phyloP scores from a whole-genome alignment of 2,888 invertebrate genomes.

The Acholoe squamosa region DNA sequence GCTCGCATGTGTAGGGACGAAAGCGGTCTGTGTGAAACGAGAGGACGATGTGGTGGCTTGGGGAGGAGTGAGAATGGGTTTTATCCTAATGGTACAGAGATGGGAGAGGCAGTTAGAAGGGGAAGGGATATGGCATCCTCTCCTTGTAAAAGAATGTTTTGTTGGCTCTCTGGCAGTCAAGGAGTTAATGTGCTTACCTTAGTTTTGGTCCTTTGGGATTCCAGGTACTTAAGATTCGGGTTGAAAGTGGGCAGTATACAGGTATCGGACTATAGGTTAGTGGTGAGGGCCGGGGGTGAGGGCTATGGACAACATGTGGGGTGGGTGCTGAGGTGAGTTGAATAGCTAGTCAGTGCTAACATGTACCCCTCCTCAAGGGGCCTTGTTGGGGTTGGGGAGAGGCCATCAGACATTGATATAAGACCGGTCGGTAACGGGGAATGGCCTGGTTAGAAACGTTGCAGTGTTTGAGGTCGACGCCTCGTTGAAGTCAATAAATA shows the following conservation, averaged over 20 bases:
- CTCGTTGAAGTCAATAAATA: slow-evolving; percentile 37
- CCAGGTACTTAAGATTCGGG: not conserved
- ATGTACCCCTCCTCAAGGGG: not conserved
- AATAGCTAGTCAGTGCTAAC: not conserved
- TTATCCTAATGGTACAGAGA: no score
- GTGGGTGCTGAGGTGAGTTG: not conserved
- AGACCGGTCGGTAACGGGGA: not conserved
- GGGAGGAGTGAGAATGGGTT: no score
- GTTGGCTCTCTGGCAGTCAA: no score
- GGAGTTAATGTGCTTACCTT: no score
- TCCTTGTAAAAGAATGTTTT: no score
- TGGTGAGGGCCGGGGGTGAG: not conserved
- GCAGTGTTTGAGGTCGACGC: slow-evolving; percentile 53
- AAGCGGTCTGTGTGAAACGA: no score
- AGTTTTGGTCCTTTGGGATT: not conserved
- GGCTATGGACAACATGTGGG: not conserved
- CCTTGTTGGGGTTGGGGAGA: not conserved
- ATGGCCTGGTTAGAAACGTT: slow-evolving; percentile 40
- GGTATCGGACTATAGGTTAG: not conserved
- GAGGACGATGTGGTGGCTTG: no score
- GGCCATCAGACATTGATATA: slow-evolving; percentile 43
- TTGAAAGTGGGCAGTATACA: not conserved
- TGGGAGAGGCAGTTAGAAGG: no score
- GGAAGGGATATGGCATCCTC: no score
- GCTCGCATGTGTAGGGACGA: no score